These are phyloP conservation scores for Agrotis exclamationis DNA, from an alignment of 2,888 invertebrate species.

Conservation along the genomic window DNA sequence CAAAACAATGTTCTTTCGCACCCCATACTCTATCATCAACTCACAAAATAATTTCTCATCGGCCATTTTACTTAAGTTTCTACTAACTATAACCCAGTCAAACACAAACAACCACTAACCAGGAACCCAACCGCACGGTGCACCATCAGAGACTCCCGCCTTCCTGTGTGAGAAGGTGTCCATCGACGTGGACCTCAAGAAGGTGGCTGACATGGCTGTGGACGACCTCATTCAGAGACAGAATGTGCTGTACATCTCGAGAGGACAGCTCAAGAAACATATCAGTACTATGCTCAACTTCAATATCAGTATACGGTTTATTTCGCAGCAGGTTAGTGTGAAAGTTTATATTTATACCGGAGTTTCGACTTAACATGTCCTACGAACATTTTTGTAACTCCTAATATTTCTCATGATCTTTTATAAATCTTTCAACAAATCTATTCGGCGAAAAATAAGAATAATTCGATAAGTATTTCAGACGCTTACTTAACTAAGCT, in stretches of 20 bases:
- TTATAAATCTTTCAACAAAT: no score
- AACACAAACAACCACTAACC: constrained; percentile 31
- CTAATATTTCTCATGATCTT: no score
- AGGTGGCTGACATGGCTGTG: constrained; percentile 97
- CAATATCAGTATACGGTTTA: constrained; percentile 96
- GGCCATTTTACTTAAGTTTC: background rate
- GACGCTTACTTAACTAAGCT: no score
- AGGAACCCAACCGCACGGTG: constrained; percentile 82
- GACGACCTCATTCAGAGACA: constrained; percentile 96
- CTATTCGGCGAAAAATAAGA: no score
- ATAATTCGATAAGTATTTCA: no score
- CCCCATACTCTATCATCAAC: no score
- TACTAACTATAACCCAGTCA: constrained; percentile 41
- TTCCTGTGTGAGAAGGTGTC: constrained; percentile 98
- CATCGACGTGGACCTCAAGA: constrained; percentile 96
- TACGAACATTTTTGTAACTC: no score
- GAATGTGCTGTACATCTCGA: constrained; percentile 96
- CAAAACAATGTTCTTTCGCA: no score
- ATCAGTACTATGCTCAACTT: constrained; percentile 98
- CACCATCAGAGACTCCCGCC: constrained; percentile 95
- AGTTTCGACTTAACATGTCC: no score
- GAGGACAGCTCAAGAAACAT: constrained; percentile 97
- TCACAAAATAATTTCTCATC: background rate
- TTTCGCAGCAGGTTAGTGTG: constrained; percentile 95
- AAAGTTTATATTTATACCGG: no score